phyloP scores from a whole-genome alignment of 1,140 invertebrate genomes.

The Trichogramma pretiosum region DNA sequence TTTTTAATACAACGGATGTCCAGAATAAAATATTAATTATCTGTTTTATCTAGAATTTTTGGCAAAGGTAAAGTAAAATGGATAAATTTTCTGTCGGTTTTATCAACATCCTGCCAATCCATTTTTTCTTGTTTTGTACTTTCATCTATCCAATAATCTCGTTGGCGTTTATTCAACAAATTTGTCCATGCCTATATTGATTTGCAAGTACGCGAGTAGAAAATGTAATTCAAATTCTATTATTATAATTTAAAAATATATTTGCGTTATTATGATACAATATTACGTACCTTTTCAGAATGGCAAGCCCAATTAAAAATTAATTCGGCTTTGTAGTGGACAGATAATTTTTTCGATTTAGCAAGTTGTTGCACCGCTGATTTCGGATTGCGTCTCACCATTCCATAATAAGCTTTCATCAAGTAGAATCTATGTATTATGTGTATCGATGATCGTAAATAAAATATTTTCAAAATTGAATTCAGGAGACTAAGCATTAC shows the following conservation, averaged over 20 bases:
- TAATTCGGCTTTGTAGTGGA: slow-evolving; percentile 26
- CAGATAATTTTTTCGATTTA: slow-evolving; percentile 24
- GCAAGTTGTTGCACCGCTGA: slow-evolving; percentile 24
- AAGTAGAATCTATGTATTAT: slow-evolving; percentile 36
- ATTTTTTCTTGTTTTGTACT: slow-evolving; percentile 11
- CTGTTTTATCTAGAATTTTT: too few species aligned
- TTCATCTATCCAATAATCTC: slow-evolving; percentile 30
- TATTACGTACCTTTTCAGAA: slow-evolving; percentile 30
- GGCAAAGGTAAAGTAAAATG: slow-evolving; percentile 35
- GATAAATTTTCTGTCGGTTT: slow-evolving; percentile 21
- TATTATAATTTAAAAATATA: background rate
- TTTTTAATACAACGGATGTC: too few species aligned
- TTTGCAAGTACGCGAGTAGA: slow-evolving; percentile 2
- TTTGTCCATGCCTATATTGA: slow-evolving; percentile 34
- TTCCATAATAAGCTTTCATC: slow-evolving; percentile 34
- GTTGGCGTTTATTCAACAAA: slow-evolving; percentile 23
- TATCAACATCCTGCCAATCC: slow-evolving; percentile 29
- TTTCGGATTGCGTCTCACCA: slow-evolving; percentile 26
- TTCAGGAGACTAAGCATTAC: too few species aligned
- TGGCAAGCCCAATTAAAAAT: slow-evolving; percentile 35
- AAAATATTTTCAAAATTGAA: too few species aligned
- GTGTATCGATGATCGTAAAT: too few species aligned
- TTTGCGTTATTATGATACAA: background rate
- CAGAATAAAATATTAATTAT: too few species aligned
- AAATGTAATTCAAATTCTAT: background rate